Evolutionary conservation across 2,797 vertebrate genomes (phyloP), one percentile per base, ranked within the genome.

Genomic region (Clarias platycephalus): DNA sequence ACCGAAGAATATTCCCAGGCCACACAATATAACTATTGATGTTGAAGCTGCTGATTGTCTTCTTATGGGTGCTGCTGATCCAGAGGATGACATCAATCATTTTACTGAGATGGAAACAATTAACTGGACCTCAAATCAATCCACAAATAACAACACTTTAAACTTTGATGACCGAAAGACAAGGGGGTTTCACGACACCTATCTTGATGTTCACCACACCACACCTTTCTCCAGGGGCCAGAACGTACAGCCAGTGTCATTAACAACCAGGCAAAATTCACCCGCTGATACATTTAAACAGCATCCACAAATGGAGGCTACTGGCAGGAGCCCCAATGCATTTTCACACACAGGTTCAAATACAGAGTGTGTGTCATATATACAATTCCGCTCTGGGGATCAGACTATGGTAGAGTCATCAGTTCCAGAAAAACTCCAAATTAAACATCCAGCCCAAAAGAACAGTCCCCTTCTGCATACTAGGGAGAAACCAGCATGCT

Each of bases 101-200:
- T 94, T 94, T 90, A 91, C 91, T 0, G 94, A 94, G 44, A 91
- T 87, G 84, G 93, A 94, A 86, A 83, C 88, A 71, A 94, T 92
- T 13, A 96, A 95, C 84, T 98, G 97, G 97, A 93, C 94, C 77
- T 97, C 96, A 88, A 97, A 98, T 88, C 92, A 93, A 84, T 98
- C 97, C 0, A 95, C 96, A 83, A 97, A 97, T 91, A 98, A 97
- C 90, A 98, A 97, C 85, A 96, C 95, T 6, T 86, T 94, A 75
- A 92, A 91, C 67, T 91, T 92, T 85, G 94, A 91, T 86, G 89
- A 88, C 83, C 91, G 90, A 64, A 92, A 94, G 77, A 86, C 89
- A 49, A 87, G 85, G 53, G 89, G 88, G 28, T 92, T 89, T 91
- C 90, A 86, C 8, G 94, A 94, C 81, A 88, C 87, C 83, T 94